phyloP scores from a whole-genome alignment of 1,140 invertebrate species.

The Mylabris phalerata region DNA sequence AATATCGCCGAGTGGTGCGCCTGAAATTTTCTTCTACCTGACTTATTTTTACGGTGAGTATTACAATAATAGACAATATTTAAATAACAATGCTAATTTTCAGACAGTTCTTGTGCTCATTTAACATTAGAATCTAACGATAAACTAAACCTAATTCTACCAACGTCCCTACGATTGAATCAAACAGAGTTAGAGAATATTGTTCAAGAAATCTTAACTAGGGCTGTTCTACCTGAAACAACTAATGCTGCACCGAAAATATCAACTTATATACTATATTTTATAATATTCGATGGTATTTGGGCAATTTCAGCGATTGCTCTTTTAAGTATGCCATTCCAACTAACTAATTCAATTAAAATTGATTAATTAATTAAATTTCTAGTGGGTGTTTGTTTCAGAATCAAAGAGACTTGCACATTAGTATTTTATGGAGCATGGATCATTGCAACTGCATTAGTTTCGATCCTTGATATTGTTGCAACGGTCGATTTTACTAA shows the following conservation, averaged over 20 bases:
- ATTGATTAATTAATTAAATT: background rate
- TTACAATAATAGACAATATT: too few relatives aligned
- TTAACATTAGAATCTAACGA: too few relatives aligned
- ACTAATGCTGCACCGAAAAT: conserved; percentile 1
- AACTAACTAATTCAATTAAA: background rate
- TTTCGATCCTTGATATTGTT: conserved; percentile 21
- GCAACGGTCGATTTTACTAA: conserved; percentile 23
- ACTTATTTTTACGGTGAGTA: conserved; percentile 33
- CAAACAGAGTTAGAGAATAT: too few relatives aligned
- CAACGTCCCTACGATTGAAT: too few relatives aligned
- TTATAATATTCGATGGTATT: conserved; percentile 16
- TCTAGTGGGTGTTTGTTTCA: conserved; percentile 21
- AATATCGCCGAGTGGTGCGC: conserved; percentile 11
- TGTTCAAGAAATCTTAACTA: too few relatives aligned
- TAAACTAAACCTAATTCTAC: too few relatives aligned
- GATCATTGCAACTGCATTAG: conserved; percentile 13
- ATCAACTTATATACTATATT: conserved; percentile 13
- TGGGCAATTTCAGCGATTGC: conserved; percentile 19
- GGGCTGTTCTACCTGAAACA: too few relatives aligned
- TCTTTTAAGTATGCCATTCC: conserved; percentile 12
- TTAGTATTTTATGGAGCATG: conserved; percentile 25
- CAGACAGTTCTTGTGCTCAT: too few relatives aligned
- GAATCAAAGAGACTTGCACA: conserved; percentile 19
- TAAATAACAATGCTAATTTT: too few relatives aligned
- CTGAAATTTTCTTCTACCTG: conserved; percentile 23